Evolutionary conservation across 2,888 invertebrate species (phyloP).

Genomic region (Drosophila barbarae): DNA sequence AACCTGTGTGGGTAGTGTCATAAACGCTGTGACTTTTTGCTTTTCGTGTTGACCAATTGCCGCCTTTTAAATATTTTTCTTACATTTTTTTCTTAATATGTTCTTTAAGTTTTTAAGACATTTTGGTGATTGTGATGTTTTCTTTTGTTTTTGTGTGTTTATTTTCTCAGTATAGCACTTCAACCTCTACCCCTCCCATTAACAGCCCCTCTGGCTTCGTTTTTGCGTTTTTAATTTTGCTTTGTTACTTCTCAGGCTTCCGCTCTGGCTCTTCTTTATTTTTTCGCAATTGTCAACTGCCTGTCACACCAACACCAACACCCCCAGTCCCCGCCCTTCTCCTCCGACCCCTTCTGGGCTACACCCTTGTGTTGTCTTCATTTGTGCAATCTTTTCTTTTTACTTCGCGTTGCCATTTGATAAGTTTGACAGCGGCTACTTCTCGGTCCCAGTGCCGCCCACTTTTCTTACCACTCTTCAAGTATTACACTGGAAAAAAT

Average conservation of each 20-base stretch:
- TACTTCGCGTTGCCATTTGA: constrained; percentile 66
- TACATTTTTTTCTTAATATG: background rate
- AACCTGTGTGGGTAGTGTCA: background rate
- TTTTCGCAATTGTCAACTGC: constrained; percentile 42
- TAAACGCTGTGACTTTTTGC: no score
- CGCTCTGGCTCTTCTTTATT: constrained; percentile 50
- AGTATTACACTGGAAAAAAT: constrained; percentile 3
- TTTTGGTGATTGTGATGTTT: no score
- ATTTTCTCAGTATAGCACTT: constrained; percentile 1
- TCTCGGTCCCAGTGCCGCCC: constrained; percentile 39
- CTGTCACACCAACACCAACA: constrained; percentile 12
- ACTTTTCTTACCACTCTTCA: background rate
- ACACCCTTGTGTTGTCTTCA: constrained; percentile 34
- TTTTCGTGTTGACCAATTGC: background rate
- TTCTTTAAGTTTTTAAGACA: background rate
- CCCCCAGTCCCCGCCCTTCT: background rate
- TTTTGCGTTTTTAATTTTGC: constrained; percentile 72
- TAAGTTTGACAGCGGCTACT: constrained; percentile 73
- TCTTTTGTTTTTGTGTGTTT: background rate
- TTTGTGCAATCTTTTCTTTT: constrained; percentile 42
- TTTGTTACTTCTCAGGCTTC: constrained; percentile 53
- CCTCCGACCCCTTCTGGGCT: constrained; percentile 3
- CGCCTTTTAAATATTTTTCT: background rate
- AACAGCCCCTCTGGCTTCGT: constrained; percentile 46
- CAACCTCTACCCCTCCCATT: constrained; percentile 9